A percentile compares a stretch with the other conserved stretches of the same genome.
These are phyloP conservation scores for Homarus americanus DNA, from an alignment of 1,140 invertebrate species.

Conservation along the genomic window DNA sequence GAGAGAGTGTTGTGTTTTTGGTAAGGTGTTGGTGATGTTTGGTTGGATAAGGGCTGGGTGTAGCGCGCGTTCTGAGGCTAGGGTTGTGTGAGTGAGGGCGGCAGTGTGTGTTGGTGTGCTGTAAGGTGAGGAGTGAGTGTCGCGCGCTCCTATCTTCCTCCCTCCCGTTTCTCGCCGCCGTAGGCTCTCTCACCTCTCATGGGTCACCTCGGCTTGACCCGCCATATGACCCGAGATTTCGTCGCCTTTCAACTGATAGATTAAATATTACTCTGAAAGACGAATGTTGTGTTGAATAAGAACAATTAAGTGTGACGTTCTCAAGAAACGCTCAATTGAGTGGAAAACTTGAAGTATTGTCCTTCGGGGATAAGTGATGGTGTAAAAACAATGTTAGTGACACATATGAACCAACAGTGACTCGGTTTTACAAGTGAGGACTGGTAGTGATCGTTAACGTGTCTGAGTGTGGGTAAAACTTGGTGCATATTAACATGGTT, in stretches of 20 bases:
- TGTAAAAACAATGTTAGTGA: too few relatives aligned
- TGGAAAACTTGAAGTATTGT: too few relatives aligned
- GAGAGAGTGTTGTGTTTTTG: neutral
- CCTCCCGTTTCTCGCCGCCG: neutral
- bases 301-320: too few relatives aligned
- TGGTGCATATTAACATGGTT: too few relatives aligned
- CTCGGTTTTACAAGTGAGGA: too few relatives aligned
- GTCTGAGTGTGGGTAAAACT: too few relatives aligned
- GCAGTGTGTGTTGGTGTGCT: constrained; percentile 25
- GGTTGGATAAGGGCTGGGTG: neutral
- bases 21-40: neutral
- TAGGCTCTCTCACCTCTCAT: neutral
- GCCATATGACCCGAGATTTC: neutral
- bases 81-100: neutral
- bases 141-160: constrained; percentile 10
- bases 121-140: constrained; percentile 7
- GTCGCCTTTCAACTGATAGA: neutral
- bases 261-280: neutral
- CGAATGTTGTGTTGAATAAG: too few relatives aligned
- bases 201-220: constrained; percentile 1
- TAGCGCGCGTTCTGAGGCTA: neutral
- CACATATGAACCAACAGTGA: too few relatives aligned
- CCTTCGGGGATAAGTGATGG: too few relatives aligned
- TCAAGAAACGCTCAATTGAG: too few relatives aligned
- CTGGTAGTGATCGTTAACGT: too few relatives aligned